These are phyloP conservation scores for Eptesicus fuscus DNA, from an alignment of 2,113 vertebrate genomes.

Conservation along the genomic window DNA sequence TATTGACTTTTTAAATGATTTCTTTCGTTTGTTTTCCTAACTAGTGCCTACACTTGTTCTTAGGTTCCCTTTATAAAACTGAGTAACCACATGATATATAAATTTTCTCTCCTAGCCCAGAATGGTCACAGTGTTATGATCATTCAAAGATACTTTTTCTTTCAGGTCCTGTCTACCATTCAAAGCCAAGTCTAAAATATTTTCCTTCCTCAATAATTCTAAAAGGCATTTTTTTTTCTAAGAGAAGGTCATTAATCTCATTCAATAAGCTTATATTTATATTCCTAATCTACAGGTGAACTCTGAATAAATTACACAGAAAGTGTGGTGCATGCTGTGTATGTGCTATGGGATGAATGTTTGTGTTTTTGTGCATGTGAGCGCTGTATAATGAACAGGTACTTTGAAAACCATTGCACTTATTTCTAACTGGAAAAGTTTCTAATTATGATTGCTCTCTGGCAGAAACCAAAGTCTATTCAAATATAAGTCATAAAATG, in stretches of 20 bases:
- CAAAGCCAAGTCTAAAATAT: conserved; percentile 42
- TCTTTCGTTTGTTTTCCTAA: conserved; percentile 75
- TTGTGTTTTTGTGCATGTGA: not conserved
- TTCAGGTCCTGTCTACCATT: not conserved
- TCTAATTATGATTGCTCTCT: not conserved
- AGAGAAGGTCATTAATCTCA: conserved; percentile 24
- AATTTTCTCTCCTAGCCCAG: conserved; percentile 51
- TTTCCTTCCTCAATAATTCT: conserved; percentile 51
- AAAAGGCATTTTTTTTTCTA: conserved; percentile 53
- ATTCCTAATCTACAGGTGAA: not conserved
- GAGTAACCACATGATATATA: conserved; percentile 65
- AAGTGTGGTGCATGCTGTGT: not conserved
- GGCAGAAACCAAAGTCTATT: not conserved
- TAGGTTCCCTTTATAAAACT: conserved; percentile 67
- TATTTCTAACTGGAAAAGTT: not conserved
- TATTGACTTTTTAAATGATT: conserved; percentile 77
- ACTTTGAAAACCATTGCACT: not conserved
- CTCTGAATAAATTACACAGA: not conserved
- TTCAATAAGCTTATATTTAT: not conserved
- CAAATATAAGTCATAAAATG: not conserved
- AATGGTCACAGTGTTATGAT: conserved; percentile 49
- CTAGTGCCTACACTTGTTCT: conserved; percentile 66
- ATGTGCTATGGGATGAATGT: not conserved
- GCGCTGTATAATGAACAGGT: not conserved
- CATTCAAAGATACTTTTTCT: conserved; percentile 44